Percentiles rank a stretch among this genome's conserved stretches.
These are phyloP conservation scores for Drosophila melanica DNA, from an alignment of 1,140 invertebrate species.

Conservation along the genomic window DNA sequence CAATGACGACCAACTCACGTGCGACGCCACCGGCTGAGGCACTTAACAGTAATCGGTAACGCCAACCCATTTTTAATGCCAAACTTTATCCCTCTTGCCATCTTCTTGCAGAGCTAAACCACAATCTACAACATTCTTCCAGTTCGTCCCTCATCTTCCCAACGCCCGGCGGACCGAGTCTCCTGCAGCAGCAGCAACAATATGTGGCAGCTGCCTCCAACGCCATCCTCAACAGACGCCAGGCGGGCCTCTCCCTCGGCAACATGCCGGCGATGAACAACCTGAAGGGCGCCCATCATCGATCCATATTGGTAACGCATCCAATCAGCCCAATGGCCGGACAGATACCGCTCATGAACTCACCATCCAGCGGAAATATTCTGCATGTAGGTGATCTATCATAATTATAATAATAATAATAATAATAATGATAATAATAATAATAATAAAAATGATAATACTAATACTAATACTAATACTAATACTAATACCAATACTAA, in stretches of 20 bases:
- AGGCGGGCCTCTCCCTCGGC: constrained; percentile 74
- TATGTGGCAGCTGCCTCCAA: constrained; percentile 54
- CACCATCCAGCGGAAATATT: constrained; percentile 88
- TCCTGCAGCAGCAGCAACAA: constrained; percentile 85
- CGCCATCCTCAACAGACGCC: constrained; percentile 66
- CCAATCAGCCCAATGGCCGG: constrained; percentile 68
- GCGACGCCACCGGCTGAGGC: constrained; percentile 65
- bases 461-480: no score
- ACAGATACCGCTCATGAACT: constrained; percentile 85
- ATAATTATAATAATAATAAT: no score
- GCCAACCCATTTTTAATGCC: constrained; percentile 64
- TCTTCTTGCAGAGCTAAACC: constrained; percentile 83
- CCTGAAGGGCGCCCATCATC: constrained; percentile 74
- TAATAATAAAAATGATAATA: no score
- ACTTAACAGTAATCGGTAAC: constrained; percentile 70
- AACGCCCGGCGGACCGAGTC: constrained; percentile 69
- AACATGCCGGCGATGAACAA: constrained; percentile 56
- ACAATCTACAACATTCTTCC: constrained; percentile 83
- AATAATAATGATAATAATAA: no score
- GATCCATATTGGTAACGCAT: constrained; percentile 77
- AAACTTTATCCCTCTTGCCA: constrained; percentile 67
- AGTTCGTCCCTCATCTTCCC: constrained; percentile 84
- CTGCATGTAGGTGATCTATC: constrained; percentile 85
- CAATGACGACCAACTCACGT: constrained; percentile 86
- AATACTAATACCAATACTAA: no score